Base-by-base conservation (phyloP, 2,113 vertebrate genomes). In the Peromyscus polionotus region DNA sequence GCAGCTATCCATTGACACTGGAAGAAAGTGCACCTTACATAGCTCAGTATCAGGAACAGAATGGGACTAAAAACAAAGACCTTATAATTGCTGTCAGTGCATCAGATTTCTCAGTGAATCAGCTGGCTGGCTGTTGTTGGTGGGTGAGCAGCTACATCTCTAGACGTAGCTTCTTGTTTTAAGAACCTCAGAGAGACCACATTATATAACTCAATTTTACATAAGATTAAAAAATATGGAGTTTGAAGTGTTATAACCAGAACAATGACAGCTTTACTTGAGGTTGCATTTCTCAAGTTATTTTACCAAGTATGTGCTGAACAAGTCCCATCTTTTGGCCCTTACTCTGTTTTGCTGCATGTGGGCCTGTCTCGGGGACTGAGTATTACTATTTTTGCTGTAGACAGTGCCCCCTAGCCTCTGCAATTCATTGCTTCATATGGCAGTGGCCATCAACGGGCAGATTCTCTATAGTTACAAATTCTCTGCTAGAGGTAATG, bases 241-340 rank as follows among this genome's bases (percentile, higher is more conserved):
- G 28, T 88, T 91, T 54, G 61, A 80, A 70, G 80, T 90, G 72
- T 92, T 73, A 72, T 7, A 76, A 54, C 54, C 80, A 54, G 67
- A 48, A 42, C 86, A 92, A 83, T 65, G 75, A 4, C 4, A 48
- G 87, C 59, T 84, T 84, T 94, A 75, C 94, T 95, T 95, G 73
- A 59, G 48, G 26, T 93, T 92, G 28, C 28, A 80, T 77, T 79
- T 75, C 80, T 96, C 57, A 92, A 63, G 5, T 94, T 54, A 45
- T 72, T 88, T 95, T 92, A 68, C 45, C 19, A 81, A n/a, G n/a
- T 80, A 81, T 86, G 65, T 95, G 45, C 70, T 42, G 65, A 91
- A 83, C 48, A 93, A 31, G 36, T 80, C 14, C 17, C 54, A 33
- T 75, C 77, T 28, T 96, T 81, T 75, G 88, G 67, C 57, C 57